A percentile compares a stretch with the other conserved stretches of the same genome.
phyloP scores from a whole-genome alignment of 2,888 invertebrate genomes.

The Latheticus oryzae region DNA sequence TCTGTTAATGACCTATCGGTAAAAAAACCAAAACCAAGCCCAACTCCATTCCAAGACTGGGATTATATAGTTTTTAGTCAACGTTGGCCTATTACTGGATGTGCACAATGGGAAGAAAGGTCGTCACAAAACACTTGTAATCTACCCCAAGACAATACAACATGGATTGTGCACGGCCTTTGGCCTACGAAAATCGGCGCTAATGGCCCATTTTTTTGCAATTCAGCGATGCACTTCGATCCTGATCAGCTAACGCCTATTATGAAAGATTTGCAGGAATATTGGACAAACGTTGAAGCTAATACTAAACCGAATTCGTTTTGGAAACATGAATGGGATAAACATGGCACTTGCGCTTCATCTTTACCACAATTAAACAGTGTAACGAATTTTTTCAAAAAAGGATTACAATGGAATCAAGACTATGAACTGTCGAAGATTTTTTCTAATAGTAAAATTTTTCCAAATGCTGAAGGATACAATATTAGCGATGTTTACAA shows the following conservation, averaged over 20 bases:
- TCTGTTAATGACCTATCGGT: slow-evolving; percentile 17
- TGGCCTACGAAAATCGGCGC: slow-evolving; percentile 82
- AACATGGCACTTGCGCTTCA: slow-evolving; percentile 85
- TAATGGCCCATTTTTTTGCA: slow-evolving; percentile 78
- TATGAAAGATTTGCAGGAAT: slow-evolving; percentile 57
- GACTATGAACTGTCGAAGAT: slow-evolving; percentile 73
- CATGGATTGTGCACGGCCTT: slow-evolving; percentile 86
- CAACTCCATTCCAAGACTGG: slow-evolving; percentile 68
- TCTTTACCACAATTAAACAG: slow-evolving; percentile 69
- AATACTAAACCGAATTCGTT: slow-evolving; percentile 68
- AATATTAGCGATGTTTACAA: slow-evolving; percentile 67
- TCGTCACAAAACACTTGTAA: slow-evolving; percentile 72
- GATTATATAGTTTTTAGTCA: slow-evolving; percentile 85
- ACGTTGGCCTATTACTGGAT: slow-evolving; percentile 81
- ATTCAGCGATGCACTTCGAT: slow-evolving; percentile 76
- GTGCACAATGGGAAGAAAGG: slow-evolving; percentile 76
- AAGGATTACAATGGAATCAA: slow-evolving; percentile 73
- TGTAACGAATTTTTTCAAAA: slow-evolving; percentile 76
- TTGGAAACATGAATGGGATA: slow-evolving; percentile 86
- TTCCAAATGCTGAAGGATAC: slow-evolving; percentile 67
- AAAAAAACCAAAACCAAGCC: slow-evolving; percentile 34
- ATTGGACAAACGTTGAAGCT: slow-evolving; percentile 81
- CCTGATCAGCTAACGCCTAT: slow-evolving; percentile 71
- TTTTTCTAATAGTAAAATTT: slow-evolving; percentile 69
- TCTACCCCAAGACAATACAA: slow-evolving; percentile 70